phyloP scores from a whole-genome alignment of 2,888 invertebrate species.

The Cephus sareptanus region DNA sequence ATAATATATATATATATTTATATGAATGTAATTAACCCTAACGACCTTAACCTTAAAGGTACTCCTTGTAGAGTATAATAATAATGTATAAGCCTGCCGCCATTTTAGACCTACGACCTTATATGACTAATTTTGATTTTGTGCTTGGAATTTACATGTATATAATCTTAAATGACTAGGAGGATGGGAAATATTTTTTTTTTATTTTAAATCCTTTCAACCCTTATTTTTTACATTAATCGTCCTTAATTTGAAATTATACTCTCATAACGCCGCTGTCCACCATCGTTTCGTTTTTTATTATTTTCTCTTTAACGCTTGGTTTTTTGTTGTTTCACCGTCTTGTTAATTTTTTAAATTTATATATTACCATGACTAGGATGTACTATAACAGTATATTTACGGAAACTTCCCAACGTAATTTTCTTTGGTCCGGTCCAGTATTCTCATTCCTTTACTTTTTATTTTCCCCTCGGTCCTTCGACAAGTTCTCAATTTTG shows the following conservation, averaged over 20 bases:
- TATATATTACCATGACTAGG: no score
- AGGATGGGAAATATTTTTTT: background rate
- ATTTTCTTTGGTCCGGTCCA: no score
- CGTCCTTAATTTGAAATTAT: background rate
- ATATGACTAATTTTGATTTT: conserved; percentile 38
- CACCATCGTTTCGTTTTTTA: background rate
- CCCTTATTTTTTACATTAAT: background rate
- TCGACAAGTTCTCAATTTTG: no score
- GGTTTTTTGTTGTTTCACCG: no score
- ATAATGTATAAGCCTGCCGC: background rate
- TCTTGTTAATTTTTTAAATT: no score
- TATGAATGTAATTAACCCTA: no score
- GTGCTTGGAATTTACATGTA: conserved; percentile 18
- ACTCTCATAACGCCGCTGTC: background rate
- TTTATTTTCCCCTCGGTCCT: no score
- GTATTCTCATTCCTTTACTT: no score
- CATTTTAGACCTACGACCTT: conserved; percentile 17
- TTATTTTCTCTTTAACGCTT: no score
- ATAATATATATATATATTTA: background rate
- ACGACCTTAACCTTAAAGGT: no score
- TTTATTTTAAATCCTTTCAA: background rate
- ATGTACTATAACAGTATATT: no score
- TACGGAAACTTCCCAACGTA: no score
- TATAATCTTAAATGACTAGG: background rate
- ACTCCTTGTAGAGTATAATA: background rate